phyloP scores from a whole-genome alignment of 2,113 vertebrate species.

The Dromaius novaehollandiae region DNA sequence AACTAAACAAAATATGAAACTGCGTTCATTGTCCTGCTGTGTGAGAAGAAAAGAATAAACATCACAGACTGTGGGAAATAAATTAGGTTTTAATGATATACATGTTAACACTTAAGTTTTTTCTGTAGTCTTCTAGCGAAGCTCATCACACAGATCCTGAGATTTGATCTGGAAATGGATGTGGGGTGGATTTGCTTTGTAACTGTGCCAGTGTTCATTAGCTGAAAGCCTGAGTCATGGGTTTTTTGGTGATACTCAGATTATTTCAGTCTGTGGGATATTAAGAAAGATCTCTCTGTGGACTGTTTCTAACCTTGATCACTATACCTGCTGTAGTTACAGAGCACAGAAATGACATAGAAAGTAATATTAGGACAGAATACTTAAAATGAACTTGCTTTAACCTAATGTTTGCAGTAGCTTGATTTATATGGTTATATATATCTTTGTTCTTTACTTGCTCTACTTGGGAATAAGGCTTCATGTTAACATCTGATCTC shows the following conservation, averaged over 20 bases:
- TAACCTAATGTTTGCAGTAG: neutral
- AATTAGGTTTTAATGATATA: neutral
- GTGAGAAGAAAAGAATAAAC: neutral
- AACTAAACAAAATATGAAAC: fast-evolving
- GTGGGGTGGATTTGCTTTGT: neutral
- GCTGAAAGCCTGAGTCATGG: neutral
- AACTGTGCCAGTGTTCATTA: neutral
- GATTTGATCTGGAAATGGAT: neutral
- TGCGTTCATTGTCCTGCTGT: neutral
- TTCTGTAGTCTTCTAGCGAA: neutral
- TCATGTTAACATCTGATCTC: neutral
- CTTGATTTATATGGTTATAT: neutral
- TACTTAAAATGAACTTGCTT: neutral
- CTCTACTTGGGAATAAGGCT: neutral
- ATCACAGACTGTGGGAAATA: neutral
- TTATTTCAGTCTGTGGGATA: neutral
- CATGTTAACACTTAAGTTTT: neutral
- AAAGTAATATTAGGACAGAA: neutral
- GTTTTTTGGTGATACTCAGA: neutral
- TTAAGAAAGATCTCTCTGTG: neutral
- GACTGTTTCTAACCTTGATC: neutral
- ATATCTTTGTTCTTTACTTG: neutral
- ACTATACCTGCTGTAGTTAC: neutral
- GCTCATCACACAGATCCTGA: too few relatives aligned
- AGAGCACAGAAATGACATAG: neutral